phyloP scores from a whole-genome alignment of 2,797 vertebrate species.

The Hemibagrus guttatus region DNA sequence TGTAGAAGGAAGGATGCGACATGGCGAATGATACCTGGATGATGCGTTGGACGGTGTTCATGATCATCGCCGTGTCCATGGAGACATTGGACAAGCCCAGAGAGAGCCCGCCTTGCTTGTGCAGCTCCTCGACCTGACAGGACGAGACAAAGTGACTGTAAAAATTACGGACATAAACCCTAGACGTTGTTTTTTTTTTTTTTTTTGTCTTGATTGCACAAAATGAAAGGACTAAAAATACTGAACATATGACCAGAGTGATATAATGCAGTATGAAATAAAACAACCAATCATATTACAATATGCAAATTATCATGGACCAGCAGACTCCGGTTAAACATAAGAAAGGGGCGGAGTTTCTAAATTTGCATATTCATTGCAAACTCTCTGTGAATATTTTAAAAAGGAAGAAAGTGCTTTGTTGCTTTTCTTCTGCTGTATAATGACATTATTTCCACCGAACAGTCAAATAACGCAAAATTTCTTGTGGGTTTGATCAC shows the following conservation, averaged over 20 bases:
- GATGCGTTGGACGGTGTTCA: slow-evolving; percentile 93
- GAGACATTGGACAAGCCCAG: slow-evolving; percentile 82
- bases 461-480: neutral
- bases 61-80: slow-evolving; percentile 94
- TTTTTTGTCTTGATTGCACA: neutral
- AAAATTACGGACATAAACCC: no score
- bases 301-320: neutral
- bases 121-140: slow-evolving; percentile 85
- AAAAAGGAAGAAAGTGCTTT: neutral
- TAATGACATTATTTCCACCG: neutral
- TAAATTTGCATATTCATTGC: neutral
- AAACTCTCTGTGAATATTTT: neutral
- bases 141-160: neutral
- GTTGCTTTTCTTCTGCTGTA: neutral
- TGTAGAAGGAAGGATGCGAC: neutral
- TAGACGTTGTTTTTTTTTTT: neutral
- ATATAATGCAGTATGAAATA: neutral
- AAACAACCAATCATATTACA: neutral
- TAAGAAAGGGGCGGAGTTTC: neutral
- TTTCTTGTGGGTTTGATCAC: neutral
- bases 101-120: slow-evolving; percentile 77
- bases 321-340: neutral
- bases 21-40: slow-evolving; percentile 79
- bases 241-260: neutral
- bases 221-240: neutral